Percentiles rank a stretch among this genome's conserved stretches.
These are phyloP conservation scores for Sarcoramphus papa DNA, from an alignment of 2,797 vertebrate genomes.

Conservation along the genomic window DNA sequence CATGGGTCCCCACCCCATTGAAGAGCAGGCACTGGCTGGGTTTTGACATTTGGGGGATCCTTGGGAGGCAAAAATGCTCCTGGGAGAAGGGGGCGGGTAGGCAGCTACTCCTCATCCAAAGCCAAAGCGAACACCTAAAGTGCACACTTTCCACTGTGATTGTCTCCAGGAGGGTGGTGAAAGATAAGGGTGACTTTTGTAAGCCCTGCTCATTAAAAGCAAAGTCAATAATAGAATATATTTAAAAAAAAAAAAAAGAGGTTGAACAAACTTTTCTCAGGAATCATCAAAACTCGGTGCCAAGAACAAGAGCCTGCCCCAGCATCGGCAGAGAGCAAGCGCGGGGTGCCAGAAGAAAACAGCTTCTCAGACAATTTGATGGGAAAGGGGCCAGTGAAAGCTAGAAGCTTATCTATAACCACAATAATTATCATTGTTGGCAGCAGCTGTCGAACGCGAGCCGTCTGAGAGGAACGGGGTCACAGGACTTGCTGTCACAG, in stretches of 20 bases:
- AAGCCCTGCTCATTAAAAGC: background rate
- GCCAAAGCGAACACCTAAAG: background rate
- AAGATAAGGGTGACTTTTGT: background rate
- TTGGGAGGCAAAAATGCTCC: background rate
- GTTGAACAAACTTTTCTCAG: conserved; percentile 16
- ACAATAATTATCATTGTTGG: conserved; percentile 58
- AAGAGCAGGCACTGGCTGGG: background rate
- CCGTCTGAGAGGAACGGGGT: conserved; percentile 52
- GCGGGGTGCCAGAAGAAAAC: conserved; percentile 50
- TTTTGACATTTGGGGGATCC: background rate
- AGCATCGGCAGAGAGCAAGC: conserved; percentile 9
- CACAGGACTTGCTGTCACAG: conserved; percentile 44
- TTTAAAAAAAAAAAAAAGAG: background rate
- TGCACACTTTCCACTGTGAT: rapidly evolving
- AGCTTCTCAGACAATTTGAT: conserved; percentile 54
- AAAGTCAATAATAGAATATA: background rate
- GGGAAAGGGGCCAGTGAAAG: conserved; percentile 67
- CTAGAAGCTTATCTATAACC: conserved; percentile 61
- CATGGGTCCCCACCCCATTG: rapidly evolving
- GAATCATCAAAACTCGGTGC: background rate
- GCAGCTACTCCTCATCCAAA: background rate
- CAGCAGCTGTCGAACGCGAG: conserved; percentile 45
- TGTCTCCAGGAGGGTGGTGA: background rate
- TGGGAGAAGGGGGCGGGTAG: background rate
- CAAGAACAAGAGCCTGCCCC: conserved; percentile 44